Evolutionary conservation across 2,888 invertebrate species (phyloP).

Genomic region (Platerodrilus igneus): DNA sequence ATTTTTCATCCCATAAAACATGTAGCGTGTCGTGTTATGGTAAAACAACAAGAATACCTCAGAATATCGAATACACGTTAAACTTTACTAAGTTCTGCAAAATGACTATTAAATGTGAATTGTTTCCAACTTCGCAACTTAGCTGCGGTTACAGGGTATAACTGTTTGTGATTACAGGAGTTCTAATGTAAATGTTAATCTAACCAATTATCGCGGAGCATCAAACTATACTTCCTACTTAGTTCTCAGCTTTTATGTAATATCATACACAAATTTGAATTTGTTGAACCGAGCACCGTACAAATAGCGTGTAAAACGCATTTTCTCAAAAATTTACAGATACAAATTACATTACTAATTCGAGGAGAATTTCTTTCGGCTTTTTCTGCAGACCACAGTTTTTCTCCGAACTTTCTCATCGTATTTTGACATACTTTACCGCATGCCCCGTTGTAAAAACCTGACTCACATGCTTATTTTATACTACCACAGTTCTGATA

Average conservation of each 20-base stretch:
- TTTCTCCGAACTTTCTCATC: background rate
- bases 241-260: conserved; percentile 7
- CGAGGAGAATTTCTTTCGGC: too few relatives aligned
- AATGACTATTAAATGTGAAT: conserved; percentile 24
- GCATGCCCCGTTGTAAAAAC: conserved; percentile 13
- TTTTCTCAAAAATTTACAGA: conserved; percentile 2
- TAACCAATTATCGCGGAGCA: conserved; percentile 17
- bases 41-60: too few relatives aligned
- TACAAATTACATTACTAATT: conserved; percentile 1
- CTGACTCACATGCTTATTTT: conserved; percentile 25
- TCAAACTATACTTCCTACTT: conserved; percentile 14
- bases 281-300: conserved; percentile 6
- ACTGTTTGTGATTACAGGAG: conserved; percentile 55
- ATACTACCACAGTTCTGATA: conserved; percentile 18
- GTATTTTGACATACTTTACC: conserved; percentile 19
- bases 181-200: conserved; percentile 29
- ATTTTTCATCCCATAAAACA: too few relatives aligned
- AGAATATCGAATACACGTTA: conserved; percentile 10
- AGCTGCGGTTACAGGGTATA: conserved; percentile 55
- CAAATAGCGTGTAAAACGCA: conserved; percentile 1
- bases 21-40: too few relatives aligned
- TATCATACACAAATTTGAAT: conserved; percentile 10
- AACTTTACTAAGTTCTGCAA: conserved; percentile 23
- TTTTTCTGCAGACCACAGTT: background rate
- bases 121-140: conserved; percentile 48